A percentile compares a stretch with the other conserved stretches of the same genome.
These are phyloP conservation scores for Asteroscopus sphinx DNA, from an alignment of 2,888 invertebrate genomes.

Conservation along the genomic window DNA sequence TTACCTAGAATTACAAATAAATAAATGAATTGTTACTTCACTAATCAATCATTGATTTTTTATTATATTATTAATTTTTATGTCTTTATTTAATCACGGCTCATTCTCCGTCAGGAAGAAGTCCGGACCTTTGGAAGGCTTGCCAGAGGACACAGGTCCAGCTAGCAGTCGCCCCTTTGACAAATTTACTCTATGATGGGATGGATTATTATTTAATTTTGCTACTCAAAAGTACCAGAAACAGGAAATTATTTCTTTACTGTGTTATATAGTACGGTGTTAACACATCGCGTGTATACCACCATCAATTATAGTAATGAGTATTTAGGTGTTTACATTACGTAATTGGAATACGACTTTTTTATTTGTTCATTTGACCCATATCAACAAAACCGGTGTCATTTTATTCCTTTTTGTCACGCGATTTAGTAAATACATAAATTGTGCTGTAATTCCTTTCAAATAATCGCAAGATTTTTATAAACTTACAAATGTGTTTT, in stretches of 20 bases:
- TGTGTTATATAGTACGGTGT: slow-evolving; percentile 9
- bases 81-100: no score
- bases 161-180: no score
- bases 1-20: no score
- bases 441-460: neutral
- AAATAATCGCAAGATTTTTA: neutral
- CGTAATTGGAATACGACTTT: slow-evolving; percentile 34
- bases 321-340: slow-evolving; percentile 30
- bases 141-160: no score
- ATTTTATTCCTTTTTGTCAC: slow-evolving; percentile 25
- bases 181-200: no score
- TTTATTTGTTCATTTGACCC: slow-evolving; percentile 32
- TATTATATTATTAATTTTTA: no score
- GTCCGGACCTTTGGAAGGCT: no score
- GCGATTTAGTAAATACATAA: slow-evolving; percentile 3
- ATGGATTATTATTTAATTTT: no score
- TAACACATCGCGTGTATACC: slow-evolving; percentile 31
- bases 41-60: no score
- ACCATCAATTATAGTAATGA: slow-evolving; percentile 16
- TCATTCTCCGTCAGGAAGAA: no score
- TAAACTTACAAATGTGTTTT: neutral
- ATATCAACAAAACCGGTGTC: slow-evolving; percentile 24
- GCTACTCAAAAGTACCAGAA: neutral
- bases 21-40: no score
- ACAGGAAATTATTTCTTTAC: neutral